Evolutionary conservation across 1,140 invertebrate species (phyloP).

Genomic region (Drosophila kurseongensis): DNA sequence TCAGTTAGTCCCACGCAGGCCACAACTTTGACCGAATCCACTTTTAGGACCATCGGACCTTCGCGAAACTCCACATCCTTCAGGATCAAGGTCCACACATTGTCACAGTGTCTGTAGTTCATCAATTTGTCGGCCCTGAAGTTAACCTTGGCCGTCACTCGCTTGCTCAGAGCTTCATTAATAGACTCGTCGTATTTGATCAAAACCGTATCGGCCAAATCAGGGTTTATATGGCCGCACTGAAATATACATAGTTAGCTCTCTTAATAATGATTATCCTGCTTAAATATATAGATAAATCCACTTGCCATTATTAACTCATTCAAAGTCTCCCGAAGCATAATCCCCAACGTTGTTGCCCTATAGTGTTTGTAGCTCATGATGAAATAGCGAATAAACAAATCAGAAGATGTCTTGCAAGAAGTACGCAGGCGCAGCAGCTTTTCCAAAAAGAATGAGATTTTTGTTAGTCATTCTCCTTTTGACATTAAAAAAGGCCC

Average conservation of each 20-base stretch:
- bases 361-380: slow-evolving; percentile 1
- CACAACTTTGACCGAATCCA: not conserved
- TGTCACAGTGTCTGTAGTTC: not conserved
- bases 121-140: not conserved
- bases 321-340: not conserved
- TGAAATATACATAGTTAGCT: not conserved
- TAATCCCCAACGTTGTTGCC: not conserved
- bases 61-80: not conserved
- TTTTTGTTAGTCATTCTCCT: not conserved
- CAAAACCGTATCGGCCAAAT: not conserved
- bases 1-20: not conserved
- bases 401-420: not conserved
- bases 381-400: not conserved
- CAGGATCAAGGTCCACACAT: not conserved
- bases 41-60: not conserved
- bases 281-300: not conserved
- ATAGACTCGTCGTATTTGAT: not conserved
- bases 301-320: not conserved
- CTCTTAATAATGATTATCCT: not conserved
- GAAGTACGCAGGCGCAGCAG: not conserved
- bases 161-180: not conserved
- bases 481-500: not conserved
- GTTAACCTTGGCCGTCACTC: not conserved
- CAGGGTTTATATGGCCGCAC: not conserved
- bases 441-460: not conserved